phyloP scores from a whole-genome alignment of 2,113 vertebrate genomes.

The Sorex araneus region DNA sequence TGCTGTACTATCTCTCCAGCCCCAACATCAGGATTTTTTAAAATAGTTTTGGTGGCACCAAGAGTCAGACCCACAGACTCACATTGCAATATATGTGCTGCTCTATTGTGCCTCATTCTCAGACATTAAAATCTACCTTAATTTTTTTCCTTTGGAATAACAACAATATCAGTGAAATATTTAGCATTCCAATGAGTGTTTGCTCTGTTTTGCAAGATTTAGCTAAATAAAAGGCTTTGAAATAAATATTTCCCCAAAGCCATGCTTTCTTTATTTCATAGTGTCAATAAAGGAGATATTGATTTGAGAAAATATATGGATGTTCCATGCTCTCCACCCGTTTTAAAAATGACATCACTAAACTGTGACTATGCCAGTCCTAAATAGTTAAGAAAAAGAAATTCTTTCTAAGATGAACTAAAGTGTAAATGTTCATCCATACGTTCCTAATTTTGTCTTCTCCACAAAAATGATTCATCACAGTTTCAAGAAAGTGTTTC shows the following conservation, averaged over 20 bases:
- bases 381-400: constrained; percentile 8
- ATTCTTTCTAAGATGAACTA: constrained; percentile 47
- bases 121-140: too few species aligned
- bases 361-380: neutral
- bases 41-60: too few species aligned
- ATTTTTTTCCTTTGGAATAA: too few species aligned
- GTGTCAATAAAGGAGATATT: rapidly evolving
- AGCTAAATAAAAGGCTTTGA: too few species aligned
- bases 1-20: too few species aligned
- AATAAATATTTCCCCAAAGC: too few species aligned
- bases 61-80: too few species aligned
- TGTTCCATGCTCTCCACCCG: neutral
- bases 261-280: neutral
- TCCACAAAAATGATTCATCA: constrained; percentile 21
- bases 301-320: rapidly evolving
- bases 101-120: too few species aligned
- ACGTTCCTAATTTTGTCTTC: constrained; percentile 30
- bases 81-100: too few species aligned
- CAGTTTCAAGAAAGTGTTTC: constrained; percentile 45
- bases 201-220: neutral
- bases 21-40: too few species aligned
- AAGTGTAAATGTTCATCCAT: neutral
- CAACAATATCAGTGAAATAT: too few species aligned
- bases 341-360: neutral
- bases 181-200: neutral